Evolutionary conservation across 2,797 vertebrate genomes (phyloP).

Genomic region (Microtus californicus): DNA sequence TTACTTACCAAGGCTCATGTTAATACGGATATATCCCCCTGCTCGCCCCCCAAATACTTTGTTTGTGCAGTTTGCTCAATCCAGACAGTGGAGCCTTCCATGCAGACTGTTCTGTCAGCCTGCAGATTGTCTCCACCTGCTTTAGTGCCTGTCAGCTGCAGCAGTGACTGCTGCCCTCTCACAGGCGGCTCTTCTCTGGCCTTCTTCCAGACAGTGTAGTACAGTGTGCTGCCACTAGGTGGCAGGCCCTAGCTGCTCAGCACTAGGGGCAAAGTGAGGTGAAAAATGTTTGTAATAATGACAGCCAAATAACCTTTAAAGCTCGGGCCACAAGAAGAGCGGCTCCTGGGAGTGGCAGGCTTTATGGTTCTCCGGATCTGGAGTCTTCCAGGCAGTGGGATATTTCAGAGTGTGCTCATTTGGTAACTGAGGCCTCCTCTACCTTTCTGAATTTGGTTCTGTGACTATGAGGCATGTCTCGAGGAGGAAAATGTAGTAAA

Average conservation of each 20-base stretch:
- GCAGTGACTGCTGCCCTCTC: background rate
- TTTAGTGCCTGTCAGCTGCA: background rate
- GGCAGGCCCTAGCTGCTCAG: conserved; percentile 68
- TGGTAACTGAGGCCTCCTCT: conserved; percentile 56
- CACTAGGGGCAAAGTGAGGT: conserved; percentile 55
- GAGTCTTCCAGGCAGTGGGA: conserved; percentile 71
- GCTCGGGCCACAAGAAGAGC: conserved; percentile 79
- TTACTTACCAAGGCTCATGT: background rate
- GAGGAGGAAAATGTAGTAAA: conserved; percentile 65
- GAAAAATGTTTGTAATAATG: conserved; percentile 84
- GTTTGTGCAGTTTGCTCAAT: background rate
- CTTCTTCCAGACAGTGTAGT: background rate
- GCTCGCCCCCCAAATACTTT: background rate
- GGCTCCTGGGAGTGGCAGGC: conserved; percentile 76
- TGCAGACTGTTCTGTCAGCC: background rate
- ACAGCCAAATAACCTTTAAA: conserved; percentile 87
- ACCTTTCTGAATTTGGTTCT: conserved; percentile 54
- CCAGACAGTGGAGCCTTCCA: background rate
- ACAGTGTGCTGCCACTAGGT: conserved; percentile 62
- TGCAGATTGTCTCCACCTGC: background rate
- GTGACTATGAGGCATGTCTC: conserved; percentile 54
- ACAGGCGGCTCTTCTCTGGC: background rate
- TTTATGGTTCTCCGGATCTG: conserved; percentile 80
- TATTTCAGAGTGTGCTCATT: conserved; percentile 74
- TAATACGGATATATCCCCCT: no score